A percentile compares a stretch with the other conserved stretches of the same genome.
phyloP scores from a whole-genome alignment of 2,888 invertebrate genomes.

The Lysandra bellargus region DNA sequence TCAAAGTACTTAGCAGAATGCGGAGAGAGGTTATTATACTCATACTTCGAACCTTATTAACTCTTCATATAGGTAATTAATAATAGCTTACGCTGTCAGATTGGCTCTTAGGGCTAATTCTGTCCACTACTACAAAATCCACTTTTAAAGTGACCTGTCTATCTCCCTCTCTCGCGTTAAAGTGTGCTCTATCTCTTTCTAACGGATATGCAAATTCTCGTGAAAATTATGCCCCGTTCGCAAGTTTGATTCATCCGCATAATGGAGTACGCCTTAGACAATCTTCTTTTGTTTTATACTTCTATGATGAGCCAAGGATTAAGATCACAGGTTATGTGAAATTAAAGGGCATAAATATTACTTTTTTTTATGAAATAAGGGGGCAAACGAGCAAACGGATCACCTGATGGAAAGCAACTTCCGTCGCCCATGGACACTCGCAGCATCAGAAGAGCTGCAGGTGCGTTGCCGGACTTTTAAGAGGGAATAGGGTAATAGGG shows the following conservation, averaged over 20 bases:
- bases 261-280: constrained; percentile 57
- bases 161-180: constrained; percentile 36
- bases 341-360: constrained; percentile 25
- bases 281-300: constrained; percentile 45
- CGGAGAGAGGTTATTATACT: neutral
- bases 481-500: no score
- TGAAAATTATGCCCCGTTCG: constrained; percentile 49
- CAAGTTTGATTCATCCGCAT: constrained; percentile 57
- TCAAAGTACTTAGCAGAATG: no score
- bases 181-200: constrained; percentile 44
- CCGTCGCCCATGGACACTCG: no score
- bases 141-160: constrained; percentile 4
- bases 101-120: constrained; percentile 13
- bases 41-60: neutral
- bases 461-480: no score
- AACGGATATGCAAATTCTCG: constrained; percentile 47
- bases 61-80: neutral
- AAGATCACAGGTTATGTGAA: constrained; percentile 35
- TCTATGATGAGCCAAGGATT: constrained; percentile 42
- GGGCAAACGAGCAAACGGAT: no score
- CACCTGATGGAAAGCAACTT: no score
- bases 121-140: constrained; percentile 1
- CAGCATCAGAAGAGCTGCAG: no score
- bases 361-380: no score
- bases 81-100: neutral